These are phyloP conservation scores for Acanthurus lineatus DNA, from an alignment of 2,797 vertebrate species.

Conservation along the genomic window DNA sequence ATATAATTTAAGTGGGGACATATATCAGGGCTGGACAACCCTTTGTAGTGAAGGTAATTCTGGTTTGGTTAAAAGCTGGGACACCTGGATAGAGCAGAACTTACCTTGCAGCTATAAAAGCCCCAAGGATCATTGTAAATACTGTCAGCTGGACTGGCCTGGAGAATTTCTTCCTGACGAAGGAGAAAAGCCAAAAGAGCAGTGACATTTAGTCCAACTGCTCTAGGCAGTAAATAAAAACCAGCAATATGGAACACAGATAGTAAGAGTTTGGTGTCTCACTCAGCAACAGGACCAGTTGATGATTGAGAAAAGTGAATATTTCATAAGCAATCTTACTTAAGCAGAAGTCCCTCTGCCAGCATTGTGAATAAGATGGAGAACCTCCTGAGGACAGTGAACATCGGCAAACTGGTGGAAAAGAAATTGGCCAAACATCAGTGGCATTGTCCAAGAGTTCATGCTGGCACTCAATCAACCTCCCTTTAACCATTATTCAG, in stretches of 20 bases:
- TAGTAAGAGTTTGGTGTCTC: background rate
- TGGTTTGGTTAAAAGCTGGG: conserved; percentile 19
- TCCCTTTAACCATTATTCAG: background rate
- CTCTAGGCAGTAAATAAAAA: conserved; percentile 26
- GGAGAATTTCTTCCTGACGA: conserved; percentile 90
- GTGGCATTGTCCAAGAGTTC: conserved; percentile 14
- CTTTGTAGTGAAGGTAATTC: conserved; percentile 61
- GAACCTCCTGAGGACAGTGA: conserved; percentile 97
- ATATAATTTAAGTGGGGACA: conserved; percentile 13
- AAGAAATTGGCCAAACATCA: conserved; percentile 17
- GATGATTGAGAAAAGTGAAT: conserved; percentile 16
- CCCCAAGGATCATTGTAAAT: conserved; percentile 97
- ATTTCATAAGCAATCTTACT: conserved; percentile 84
- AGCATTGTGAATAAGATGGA: conserved; percentile 98
- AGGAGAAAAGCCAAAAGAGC: conserved; percentile 46
- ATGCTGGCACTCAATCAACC: background rate
- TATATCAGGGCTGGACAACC: conserved; percentile 36
- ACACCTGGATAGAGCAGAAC: conserved; percentile 61
- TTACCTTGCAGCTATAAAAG: conserved; percentile 96
- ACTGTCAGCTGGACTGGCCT: conserved; percentile 94
- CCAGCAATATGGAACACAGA: background rate
- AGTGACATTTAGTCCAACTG: conserved; percentile 49
- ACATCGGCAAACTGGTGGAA: conserved; percentile 94
- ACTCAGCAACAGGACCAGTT: background rate
- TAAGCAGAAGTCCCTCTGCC: conserved; percentile 93